Percentiles rank a stretch among this genome's conserved stretches.
phyloP scores from a whole-genome alignment of 2,113 vertebrate genomes.

The Spilogale gracilis region DNA sequence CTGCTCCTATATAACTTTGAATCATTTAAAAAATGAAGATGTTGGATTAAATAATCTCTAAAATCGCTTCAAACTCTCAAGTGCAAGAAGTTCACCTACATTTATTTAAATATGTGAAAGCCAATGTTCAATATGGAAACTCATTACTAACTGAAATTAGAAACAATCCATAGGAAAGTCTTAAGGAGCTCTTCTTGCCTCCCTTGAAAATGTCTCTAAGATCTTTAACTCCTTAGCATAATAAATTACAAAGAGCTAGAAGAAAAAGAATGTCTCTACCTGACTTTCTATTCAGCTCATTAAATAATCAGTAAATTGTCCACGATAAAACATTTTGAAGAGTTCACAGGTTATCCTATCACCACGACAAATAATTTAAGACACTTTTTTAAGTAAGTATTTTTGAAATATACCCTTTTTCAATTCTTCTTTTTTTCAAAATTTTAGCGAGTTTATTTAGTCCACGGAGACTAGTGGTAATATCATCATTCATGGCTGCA shows the following conservation, averaged over 20 bases:
- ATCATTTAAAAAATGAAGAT: slow-evolving; percentile 5
- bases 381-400: neutral
- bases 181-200: neutral
- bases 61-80: slow-evolving; percentile 16
- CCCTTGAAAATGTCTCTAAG: neutral
- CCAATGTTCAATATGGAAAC: neutral
- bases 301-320: neutral
- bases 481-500: slow-evolving; percentile 91
- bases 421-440: slow-evolving; percentile 93
- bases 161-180: neutral
- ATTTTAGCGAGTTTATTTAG: slow-evolving; percentile 97
- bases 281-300: neutral
- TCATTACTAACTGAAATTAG: slow-evolving; percentile 37
- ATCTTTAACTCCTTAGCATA: slow-evolving; percentile 9
- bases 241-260: neutral
- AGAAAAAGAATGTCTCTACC: neutral
- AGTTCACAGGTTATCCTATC: slow-evolving; percentile 17
- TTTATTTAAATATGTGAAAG: slow-evolving; percentile 33
- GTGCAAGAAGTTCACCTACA: neutral
- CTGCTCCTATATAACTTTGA: neutral
- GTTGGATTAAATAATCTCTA: neutral
- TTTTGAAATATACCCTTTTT: slow-evolving; percentile 91
- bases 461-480: slow-evolving; percentile 93
- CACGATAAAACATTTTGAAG: slow-evolving; percentile 33
- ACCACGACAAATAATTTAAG: neutral